These are phyloP conservation scores for Gnatocerus cornutus DNA, from an alignment of 2,888 invertebrate species.

Conservation along the genomic window DNA sequence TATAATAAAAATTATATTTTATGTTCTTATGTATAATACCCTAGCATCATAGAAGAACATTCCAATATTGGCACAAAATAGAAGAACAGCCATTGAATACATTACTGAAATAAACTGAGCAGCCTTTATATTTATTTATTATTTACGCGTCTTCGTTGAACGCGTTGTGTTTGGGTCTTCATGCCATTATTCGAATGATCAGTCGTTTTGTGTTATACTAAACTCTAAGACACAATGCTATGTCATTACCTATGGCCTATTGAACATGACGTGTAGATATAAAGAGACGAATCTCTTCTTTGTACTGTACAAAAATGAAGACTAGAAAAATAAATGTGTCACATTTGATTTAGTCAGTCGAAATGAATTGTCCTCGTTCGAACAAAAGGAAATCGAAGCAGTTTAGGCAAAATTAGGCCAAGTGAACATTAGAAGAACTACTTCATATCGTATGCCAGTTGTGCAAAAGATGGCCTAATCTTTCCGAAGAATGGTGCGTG, in stretches of 20 bases:
- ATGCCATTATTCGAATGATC: conserved; percentile 50
- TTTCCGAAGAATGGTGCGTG: conserved; percentile 67
- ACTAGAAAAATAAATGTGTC: conserved; percentile 47
- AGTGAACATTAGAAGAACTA: conserved; percentile 13
- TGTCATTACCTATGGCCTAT: conserved; percentile 25
- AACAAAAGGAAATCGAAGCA: conserved; percentile 25
- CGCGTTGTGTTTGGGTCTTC: conserved; percentile 9
- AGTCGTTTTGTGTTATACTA: conserved; percentile 31
- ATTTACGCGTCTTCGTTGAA: conserved; percentile 6
- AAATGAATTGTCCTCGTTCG: conserved; percentile 40
- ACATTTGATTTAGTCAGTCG: conserved; percentile 48
- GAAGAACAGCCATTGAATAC: conserved; percentile 40
- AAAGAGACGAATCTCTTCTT: conserved; percentile 28
- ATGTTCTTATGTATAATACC: conserved; percentile 34
- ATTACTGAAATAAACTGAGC: conserved; percentile 32
- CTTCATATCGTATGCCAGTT: conserved; percentile 68
- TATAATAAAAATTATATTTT: conserved; percentile 37
- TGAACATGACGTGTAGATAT: conserved; percentile 43
- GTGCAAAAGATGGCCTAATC: conserved; percentile 69
- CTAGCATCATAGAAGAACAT: conserved; percentile 44
- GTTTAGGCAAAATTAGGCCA: conserved; percentile 40
- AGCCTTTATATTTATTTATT: conserved; percentile 35
- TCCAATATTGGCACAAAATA: conserved; percentile 50
- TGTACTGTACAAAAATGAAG: conserved; percentile 50
- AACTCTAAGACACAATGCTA: conserved; percentile 31